Evolutionary conservation across 1,140 invertebrate species (phyloP).

Genomic region (Ostrea denselamellosa): DNA sequence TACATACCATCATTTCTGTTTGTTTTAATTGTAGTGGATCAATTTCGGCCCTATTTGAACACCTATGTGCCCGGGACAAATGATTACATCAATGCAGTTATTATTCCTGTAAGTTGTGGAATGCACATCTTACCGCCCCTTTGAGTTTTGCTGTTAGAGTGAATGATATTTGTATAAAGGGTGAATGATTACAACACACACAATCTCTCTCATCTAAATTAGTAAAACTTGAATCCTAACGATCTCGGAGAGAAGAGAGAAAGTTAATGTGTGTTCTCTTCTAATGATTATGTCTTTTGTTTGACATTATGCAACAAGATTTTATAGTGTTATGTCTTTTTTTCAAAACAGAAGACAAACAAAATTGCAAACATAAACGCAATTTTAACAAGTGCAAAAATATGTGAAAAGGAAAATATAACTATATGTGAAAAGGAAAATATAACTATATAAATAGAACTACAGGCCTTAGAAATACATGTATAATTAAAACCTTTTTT

Average conservation of each 20-base stretch:
- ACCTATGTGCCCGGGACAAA: conserved; percentile 61
- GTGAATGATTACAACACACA: background rate
- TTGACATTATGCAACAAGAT: background rate
- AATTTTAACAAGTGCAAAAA: too few relatives aligned
- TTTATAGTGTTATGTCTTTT: background rate
- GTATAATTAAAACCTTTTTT: background rate
- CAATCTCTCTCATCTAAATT: background rate
- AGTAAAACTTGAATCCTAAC: background rate
- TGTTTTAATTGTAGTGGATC: conserved; percentile 58
- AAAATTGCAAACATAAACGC: too few relatives aligned
- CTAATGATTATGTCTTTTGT: background rate
- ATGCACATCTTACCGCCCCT: too few relatives aligned
- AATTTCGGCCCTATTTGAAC: conserved; percentile 61
- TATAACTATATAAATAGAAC: background rate
- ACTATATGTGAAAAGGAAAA: background rate
- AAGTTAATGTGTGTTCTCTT: background rate
- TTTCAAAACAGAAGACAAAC: background rate
- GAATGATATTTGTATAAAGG: background rate
- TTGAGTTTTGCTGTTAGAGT: too few relatives aligned
- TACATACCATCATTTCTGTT: background rate
- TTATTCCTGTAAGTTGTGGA: conserved; percentile 65
- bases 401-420: background rate
- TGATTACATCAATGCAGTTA: conserved; percentile 67
- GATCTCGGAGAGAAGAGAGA: background rate
- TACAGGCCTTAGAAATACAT: background rate